Base-by-base conservation (phyloP, 2,113 vertebrate species). In the Mystacornis crossleyi region DNA sequence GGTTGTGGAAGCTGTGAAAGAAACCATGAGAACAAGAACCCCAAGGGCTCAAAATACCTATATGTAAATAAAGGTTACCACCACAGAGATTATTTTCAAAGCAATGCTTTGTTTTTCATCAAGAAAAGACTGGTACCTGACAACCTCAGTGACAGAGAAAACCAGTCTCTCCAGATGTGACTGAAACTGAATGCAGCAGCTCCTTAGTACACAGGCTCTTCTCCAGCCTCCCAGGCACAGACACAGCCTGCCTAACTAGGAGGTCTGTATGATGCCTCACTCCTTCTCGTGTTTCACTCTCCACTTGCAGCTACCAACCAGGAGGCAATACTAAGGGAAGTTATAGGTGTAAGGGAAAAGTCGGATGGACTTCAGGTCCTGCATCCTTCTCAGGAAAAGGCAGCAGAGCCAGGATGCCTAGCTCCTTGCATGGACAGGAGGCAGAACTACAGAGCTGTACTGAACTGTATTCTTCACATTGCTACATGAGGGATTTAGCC, bases 51-150 rank as follows among this genome's bases (percentile, higher is more conserved):
- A 72, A 69, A 93, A 87, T 86, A 85, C 48, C 36, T 75, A 2
- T 43, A 48, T 85, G 62, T 82, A 90, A 95, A 95, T 69, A 84
- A 75, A 75, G 45, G 36, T 33, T 60, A 79, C 34, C n/a, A 74
- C 67, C 60, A 61, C 38, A 79, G 40, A 74, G 40, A 53, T 87
- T 64, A 86, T 69, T 89, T 95, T 91, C 77, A 95, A 94, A 89
- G 81, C 66, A 85, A 45, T 65, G 65, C 25, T 70, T 73, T 66
- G 33, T 38, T 92, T 83, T 82, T 90, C 60, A 42, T 94, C 86
- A 78, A 75, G 94, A 91, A 64, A 90, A 71, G 55, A 84, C 83
- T 95, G 89, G 72, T 31, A 78, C 38, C 28, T 2, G 0, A 47
- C 86, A 91, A 10, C 45, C 31, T 60, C 72, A 78, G 21, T 0